These are phyloP conservation scores for Adelphocoris suturalis DNA, from an alignment of 2,888 invertebrate species.

Conservation along the genomic window DNA sequence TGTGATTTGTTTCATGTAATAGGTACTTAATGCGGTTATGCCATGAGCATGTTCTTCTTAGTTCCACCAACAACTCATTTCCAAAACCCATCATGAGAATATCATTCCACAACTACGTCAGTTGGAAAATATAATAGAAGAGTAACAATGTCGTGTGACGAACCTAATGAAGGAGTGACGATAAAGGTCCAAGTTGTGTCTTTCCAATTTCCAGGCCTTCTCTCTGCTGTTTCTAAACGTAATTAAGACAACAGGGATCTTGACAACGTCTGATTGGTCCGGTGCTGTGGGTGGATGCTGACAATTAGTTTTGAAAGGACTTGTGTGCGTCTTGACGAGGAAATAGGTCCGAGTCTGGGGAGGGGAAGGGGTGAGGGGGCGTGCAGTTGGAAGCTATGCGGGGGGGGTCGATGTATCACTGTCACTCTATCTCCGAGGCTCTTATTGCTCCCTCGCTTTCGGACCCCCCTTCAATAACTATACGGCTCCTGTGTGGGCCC, in stretches of 20 bases:
- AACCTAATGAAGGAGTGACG: neutral
- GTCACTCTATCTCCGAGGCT: constrained; percentile 68
- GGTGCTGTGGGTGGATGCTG: constrained; percentile 52
- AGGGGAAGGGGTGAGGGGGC: neutral
- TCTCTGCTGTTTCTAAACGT: neutral
- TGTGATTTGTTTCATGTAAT: no score
- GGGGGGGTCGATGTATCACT: constrained; percentile 70
- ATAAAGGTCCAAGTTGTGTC: neutral
- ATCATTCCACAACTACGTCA: no score
- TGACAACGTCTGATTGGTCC: constrained; percentile 43
- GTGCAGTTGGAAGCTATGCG: neutral
- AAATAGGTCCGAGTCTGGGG: constrained; percentile 45
- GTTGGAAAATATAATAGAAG: neutral
- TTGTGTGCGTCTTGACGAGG: constrained; percentile 54
- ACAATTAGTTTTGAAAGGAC: constrained; percentile 59
- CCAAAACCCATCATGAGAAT: no score
- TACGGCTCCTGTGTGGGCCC: constrained; percentile 43
- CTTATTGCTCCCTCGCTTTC: constrained; percentile 69
- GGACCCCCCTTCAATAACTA: constrained; percentile 60
- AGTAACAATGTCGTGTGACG: neutral
- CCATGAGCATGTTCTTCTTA: no score
- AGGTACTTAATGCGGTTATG: no score
- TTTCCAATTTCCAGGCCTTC: neutral
- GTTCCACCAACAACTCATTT: no score
- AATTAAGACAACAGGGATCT: constrained; percentile 55